phyloP scores from a whole-genome alignment of 2,113 vertebrate species.

The Eolophus roseicapilla region DNA sequence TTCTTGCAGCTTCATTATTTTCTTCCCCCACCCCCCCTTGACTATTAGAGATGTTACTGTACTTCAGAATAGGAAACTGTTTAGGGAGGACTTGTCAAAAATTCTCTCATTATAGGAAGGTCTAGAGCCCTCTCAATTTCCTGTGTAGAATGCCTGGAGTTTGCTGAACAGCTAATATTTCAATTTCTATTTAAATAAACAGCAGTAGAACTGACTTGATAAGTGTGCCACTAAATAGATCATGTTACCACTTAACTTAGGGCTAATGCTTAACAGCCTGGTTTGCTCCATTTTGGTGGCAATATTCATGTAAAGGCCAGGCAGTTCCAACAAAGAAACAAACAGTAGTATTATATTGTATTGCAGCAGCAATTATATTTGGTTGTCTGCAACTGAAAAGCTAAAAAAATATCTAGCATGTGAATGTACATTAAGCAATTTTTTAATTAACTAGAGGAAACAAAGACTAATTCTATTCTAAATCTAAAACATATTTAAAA shows the following conservation, averaged over 20 bases:
- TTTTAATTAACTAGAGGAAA: slow-evolving; percentile 19
- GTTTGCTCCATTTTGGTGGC: slow-evolving; percentile 43
- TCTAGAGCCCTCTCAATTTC: slow-evolving; percentile 56
- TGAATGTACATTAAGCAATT: slow-evolving; percentile 2
- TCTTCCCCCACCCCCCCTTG: background rate
- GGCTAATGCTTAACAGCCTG: slow-evolving; percentile 35
- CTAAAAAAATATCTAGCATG: background rate
- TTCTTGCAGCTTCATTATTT: background rate
- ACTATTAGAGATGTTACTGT: slow-evolving; percentile 11
- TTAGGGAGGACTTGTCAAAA: slow-evolving; percentile 54
- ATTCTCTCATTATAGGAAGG: slow-evolving; percentile 18
- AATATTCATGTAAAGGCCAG: slow-evolving; percentile 25
- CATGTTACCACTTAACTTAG: slow-evolving; percentile 52
- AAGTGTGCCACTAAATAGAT: slow-evolving; percentile 61
- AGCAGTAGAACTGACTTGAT: slow-evolving; percentile 64
- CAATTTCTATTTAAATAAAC: slow-evolving; percentile 67
- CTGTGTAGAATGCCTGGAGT: slow-evolving; percentile 30
- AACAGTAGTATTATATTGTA: background rate
- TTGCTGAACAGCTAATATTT: slow-evolving; percentile 58
- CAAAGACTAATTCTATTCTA: slow-evolving; percentile 23
- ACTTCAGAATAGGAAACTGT: slow-evolving; percentile 48
- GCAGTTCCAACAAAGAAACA: slow-evolving; percentile 17
- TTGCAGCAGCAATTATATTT: slow-evolving; percentile 42
- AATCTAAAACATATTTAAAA: slow-evolving; percentile 8
- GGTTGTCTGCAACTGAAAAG: slow-evolving; percentile 16